Evolutionary conservation across 2,888 invertebrate species (phyloP).

Genomic region (Tenthredo distinguenda): DNA sequence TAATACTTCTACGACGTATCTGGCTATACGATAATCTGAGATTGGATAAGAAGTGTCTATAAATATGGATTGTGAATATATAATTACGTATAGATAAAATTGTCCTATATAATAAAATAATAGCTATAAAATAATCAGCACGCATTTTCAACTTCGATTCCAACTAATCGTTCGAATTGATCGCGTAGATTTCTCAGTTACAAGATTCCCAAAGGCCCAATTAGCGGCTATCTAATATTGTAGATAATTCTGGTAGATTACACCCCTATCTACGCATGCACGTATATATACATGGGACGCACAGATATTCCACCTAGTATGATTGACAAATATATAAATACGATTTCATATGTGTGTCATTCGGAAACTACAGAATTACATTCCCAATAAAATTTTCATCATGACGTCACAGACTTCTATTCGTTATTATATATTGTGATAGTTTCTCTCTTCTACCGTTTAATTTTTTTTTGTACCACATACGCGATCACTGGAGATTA

Average conservation of each 20-base stretch:
- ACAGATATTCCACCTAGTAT: background rate
- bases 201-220: conserved; percentile 5
- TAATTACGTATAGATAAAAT: background rate
- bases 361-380: background rate
- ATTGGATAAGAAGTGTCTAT: background rate
- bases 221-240: background rate
- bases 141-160: background rate
- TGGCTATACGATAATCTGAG: background rate
- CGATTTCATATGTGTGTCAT: background rate
- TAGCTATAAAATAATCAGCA: background rate
- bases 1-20: too few species aligned
- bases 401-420: background rate
- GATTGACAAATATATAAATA: background rate
- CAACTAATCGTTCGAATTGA: background rate
- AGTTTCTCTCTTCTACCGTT: too few species aligned
- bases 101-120: background rate
- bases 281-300: background rate
- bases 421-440: background rate
- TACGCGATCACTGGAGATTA: background rate
- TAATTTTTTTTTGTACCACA: too few species aligned
- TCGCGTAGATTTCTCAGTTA: background rate
- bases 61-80: background rate
- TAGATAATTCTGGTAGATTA: background rate
- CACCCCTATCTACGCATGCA: background rate
- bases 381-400: background rate